These are phyloP conservation scores for Tor tambroides DNA, from an alignment of 2,113 vertebrate genomes.

Conservation along the genomic window DNA sequence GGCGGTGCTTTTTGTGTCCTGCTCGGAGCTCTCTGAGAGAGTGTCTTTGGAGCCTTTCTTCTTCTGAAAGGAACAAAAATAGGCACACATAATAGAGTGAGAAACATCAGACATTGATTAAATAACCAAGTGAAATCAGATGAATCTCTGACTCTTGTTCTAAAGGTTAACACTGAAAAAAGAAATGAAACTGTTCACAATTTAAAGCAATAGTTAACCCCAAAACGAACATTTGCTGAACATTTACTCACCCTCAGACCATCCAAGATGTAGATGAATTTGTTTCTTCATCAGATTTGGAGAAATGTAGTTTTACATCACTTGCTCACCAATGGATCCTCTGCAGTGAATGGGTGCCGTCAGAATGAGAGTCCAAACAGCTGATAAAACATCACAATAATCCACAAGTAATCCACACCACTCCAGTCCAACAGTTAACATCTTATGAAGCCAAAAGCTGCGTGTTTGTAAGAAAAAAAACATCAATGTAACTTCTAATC, in stretches of 20 bases:
- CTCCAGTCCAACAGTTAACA: too few relatives aligned
- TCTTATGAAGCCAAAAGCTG: too few relatives aligned
- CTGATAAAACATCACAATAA: too few relatives aligned
- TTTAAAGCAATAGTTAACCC: neutral
- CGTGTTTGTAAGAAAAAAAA: too few relatives aligned
- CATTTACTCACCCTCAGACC: too few relatives aligned
- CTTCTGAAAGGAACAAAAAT: constrained; percentile 69
- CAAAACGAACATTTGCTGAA: too few relatives aligned
- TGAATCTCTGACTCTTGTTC: neutral
- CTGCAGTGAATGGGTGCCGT: neutral
- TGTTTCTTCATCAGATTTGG: neutral
- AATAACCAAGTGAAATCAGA: neutral
- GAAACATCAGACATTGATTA: neutral
- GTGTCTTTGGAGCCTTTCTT: constrained; percentile 83
- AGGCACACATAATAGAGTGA: neutral
- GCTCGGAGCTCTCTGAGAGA: constrained; percentile 75
- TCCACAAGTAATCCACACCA: too few relatives aligned
- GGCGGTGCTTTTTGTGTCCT: constrained; percentile 71
- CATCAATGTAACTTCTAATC: too few relatives aligned
- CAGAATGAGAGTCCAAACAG: too few relatives aligned
- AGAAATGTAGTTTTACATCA: neutral
- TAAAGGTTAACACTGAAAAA: neutral
- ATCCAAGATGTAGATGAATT: neutral
- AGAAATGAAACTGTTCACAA: neutral
- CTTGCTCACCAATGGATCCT: neutral